Percentiles rank a stretch among this genome's conserved stretches.
These are phyloP conservation scores for Paraplagusia blochii DNA, from an alignment of 2,113 vertebrate species.

Conservation along the genomic window DNA sequence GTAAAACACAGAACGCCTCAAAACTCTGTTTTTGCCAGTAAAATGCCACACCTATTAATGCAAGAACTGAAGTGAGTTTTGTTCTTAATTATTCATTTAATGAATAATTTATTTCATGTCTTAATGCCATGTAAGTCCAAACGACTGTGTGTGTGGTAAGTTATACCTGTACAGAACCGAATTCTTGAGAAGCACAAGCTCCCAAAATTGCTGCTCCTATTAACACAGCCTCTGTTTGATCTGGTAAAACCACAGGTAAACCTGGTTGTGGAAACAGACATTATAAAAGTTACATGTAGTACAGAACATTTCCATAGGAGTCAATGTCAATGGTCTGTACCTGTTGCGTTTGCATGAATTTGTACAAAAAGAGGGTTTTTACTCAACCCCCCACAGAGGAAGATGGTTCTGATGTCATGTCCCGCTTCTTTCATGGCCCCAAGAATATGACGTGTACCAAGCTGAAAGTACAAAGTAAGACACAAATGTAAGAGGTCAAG, in stretches of 20 bases:
- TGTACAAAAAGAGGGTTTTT: constrained; percentile 93
- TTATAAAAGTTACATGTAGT: neutral
- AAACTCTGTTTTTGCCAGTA: too few relatives aligned
- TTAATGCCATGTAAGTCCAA: too few relatives aligned
- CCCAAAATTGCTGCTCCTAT: constrained; percentile 91
- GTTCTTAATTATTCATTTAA: too few relatives aligned
- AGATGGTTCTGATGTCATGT: constrained; percentile 84
- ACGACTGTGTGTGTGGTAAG: neutral
- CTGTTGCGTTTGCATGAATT: constrained; percentile 88
- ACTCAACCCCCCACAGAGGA: constrained; percentile 93
- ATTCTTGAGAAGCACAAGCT: constrained; percentile 89
- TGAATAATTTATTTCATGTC: too few relatives aligned
- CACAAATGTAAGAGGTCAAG: too few relatives aligned
- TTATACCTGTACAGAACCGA: constrained; percentile 83
- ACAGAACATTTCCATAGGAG: neutral
- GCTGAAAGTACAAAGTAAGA: constrained; percentile 67
- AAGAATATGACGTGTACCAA: constrained; percentile 90
- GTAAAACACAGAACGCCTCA: too few relatives aligned
- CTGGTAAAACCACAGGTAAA: constrained; percentile 86
- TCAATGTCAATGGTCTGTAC: constrained; percentile 58
- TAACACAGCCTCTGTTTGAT: constrained; percentile 89
- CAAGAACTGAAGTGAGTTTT: too few relatives aligned
- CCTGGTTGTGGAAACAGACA: constrained; percentile 65
- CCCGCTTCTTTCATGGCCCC: constrained; percentile 86
- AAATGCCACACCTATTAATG: too few relatives aligned